These are phyloP conservation scores for Melanaphis sacchari DNA, from an alignment of 1,140 invertebrate genomes.

Conservation along the genomic window DNA sequence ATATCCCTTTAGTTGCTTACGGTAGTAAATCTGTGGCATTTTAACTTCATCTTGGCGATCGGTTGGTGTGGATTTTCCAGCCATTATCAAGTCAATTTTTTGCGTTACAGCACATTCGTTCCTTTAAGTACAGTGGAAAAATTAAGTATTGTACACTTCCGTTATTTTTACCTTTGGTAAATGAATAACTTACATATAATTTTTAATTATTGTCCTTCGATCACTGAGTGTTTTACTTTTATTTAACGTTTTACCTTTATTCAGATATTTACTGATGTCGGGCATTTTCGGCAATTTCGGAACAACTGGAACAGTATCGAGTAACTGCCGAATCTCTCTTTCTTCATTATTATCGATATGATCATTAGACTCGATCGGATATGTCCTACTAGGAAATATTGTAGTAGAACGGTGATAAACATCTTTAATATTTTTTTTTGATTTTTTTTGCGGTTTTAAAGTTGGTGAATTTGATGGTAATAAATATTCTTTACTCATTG, in stretches of 20 bases:
- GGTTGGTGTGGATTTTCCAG: not conserved
- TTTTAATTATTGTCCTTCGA: slow-evolving; percentile 32
- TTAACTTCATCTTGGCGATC: not conserved
- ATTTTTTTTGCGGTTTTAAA: not conserved
- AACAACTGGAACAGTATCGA: slow-evolving; percentile 24
- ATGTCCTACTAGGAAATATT: not conserved
- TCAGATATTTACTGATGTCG: slow-evolving; percentile 44
- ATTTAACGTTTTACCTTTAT: not conserved
- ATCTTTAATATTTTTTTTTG: not conserved
- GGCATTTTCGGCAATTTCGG: slow-evolving; percentile 43
- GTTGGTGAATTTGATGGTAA: not conserved
- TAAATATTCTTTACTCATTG: slow-evolving; percentile 22
- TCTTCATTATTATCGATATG: not conserved
- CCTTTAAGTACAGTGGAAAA: not conserved
- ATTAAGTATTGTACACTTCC: not conserved
- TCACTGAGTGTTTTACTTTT: not conserved
- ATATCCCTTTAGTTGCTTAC: not conserved
- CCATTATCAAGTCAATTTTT: slow-evolving; percentile 45
- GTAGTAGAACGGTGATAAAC: not conserved
- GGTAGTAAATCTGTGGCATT: slow-evolving; percentile 41
- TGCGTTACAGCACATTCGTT: slow-evolving; percentile 44
- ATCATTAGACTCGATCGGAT: not conserved
- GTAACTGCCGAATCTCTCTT: slow-evolving; percentile 22
- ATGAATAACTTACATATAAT: slow-evolving; percentile 31
- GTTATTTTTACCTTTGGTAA: not conserved